Conservation (phyloP, 1,140 invertebrate genomes). For the Lethrus apterus region DNA sequence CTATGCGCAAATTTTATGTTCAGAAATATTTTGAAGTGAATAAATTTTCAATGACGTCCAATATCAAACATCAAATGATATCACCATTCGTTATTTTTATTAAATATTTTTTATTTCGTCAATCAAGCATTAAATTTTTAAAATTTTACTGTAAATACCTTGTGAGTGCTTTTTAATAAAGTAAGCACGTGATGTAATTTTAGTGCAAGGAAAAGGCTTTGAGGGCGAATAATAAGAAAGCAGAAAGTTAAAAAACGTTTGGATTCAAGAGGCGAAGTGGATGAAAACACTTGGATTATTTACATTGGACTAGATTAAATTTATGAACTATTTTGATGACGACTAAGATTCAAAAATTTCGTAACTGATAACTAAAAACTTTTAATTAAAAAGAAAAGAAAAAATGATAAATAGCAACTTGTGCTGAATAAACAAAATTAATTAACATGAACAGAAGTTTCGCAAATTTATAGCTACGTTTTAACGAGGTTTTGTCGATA, state of each 20-base stretch:
- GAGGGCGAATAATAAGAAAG: not conserved
- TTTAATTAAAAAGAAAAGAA: too few relatives aligned
- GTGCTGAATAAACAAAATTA: too few relatives aligned
- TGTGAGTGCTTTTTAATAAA: not conserved
- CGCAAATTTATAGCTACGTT: conserved; percentile 7
- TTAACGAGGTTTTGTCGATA: not conserved
- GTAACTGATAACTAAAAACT: too few relatives aligned
- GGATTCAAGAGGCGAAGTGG: too few relatives aligned
- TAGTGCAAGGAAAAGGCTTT: not conserved
- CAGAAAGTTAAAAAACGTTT: not conserved
- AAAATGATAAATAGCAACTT: too few relatives aligned
- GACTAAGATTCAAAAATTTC: too few relatives aligned
- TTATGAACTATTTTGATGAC: too few relatives aligned
- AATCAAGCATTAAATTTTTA: not conserved
- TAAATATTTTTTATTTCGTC: not conserved
- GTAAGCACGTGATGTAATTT: not conserved
- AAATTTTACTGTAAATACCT: not conserved
- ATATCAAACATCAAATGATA: conserved; percentile 10
- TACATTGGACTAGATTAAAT: too few relatives aligned
- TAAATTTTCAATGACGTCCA: not conserved
- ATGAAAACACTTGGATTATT: too few relatives aligned
- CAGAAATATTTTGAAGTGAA: conserved; percentile 11
- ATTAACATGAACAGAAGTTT: conserved; percentile 9
- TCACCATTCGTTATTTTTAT: not conserved
- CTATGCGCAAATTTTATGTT: not conserved